Conservation (phyloP, 2,888 invertebrate genomes). For the Anthrax anthrax region DNA sequence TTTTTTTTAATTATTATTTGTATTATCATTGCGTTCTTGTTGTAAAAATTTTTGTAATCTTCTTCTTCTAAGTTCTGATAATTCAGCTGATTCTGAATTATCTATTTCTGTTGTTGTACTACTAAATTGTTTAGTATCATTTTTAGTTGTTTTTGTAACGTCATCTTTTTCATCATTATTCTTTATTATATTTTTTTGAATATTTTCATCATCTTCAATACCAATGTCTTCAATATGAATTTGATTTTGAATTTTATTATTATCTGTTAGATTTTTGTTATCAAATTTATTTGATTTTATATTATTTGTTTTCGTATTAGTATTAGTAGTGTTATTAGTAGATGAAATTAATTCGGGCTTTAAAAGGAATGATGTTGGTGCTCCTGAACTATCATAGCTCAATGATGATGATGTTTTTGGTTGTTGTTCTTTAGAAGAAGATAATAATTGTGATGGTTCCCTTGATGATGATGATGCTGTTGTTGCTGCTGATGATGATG, state of each 20-base stretch:
- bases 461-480: not conserved
- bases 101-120: conserved; percentile 12
- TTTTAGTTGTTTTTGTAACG: conserved; percentile 10
- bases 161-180: too few species aligned
- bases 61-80: conserved; percentile 58
- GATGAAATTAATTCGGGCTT: not conserved
- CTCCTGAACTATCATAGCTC: conserved; percentile 6
- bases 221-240: conserved; percentile 32
- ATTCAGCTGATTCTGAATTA: conserved; percentile 27
- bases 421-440: not conserved
- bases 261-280: not conserved
- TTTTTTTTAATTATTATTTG: not conserved
- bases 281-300: not conserved
- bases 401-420: conserved; percentile 6
- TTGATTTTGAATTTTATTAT: conserved; percentile 10
- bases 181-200: too few species aligned
- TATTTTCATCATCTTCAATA: conserved; percentile 30
- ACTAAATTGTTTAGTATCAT: conserved; percentile 6
- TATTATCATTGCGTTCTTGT: conserved; percentile 1
- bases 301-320: too few species aligned
- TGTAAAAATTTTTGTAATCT: conserved; percentile 55
- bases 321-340: not conserved
- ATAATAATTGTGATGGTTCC: too few species aligned
- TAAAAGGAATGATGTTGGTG: conserved; percentile 2
- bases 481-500: conserved; percentile 5